Percentiles rank a stretch among this genome's conserved stretches.
Conservation (phyloP, 2,797 vertebrate species). For the Sebastes nivosus region DNA sequence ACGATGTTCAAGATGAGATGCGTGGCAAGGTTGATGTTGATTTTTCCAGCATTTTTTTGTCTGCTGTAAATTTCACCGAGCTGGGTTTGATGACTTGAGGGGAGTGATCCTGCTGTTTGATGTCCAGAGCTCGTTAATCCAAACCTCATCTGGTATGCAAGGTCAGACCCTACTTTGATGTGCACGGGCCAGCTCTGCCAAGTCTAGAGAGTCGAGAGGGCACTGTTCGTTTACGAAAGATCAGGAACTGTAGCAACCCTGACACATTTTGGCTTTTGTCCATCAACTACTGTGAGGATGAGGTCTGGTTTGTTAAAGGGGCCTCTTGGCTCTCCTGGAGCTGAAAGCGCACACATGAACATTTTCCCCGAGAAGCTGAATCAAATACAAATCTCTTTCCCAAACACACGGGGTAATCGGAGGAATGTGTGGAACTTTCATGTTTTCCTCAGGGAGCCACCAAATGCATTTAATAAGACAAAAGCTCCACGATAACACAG, state of each 20-base stretch:
- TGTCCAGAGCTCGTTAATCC: conserved; percentile 78
- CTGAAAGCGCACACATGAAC: conserved; percentile 30
- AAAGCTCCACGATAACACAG: conserved; percentile 5
- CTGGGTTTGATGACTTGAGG: conserved; percentile 56
- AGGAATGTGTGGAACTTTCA: conserved; percentile 57
- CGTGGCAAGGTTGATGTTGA: conserved; percentile 52
- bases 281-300: conserved; percentile 64
- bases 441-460: conserved; percentile 44
- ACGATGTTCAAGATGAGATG: conserved; percentile 57
- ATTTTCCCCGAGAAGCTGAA: conserved; percentile 44
- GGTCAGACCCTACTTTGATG: conserved; percentile 78
- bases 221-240: conserved; percentile 51
- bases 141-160: conserved; percentile 79
- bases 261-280: conserved; percentile 61
- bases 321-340: conserved; percentile 35
- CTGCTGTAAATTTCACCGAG: conserved; percentile 55
- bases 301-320: conserved; percentile 49
- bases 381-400: conserved; percentile 42
- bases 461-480: conserved; percentile 10
- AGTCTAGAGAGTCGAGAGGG: conserved; percentile 52
- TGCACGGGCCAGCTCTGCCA: conserved; percentile 49
- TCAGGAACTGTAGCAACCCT: conserved; percentile 62
- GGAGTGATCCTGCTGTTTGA: conserved; percentile 71
- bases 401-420: conserved; percentile 33
- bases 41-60: conserved; percentile 45